Evolutionary conservation across 2,888 invertebrate genomes (phyloP).

Genomic region (Tribolium freemani): DNA sequence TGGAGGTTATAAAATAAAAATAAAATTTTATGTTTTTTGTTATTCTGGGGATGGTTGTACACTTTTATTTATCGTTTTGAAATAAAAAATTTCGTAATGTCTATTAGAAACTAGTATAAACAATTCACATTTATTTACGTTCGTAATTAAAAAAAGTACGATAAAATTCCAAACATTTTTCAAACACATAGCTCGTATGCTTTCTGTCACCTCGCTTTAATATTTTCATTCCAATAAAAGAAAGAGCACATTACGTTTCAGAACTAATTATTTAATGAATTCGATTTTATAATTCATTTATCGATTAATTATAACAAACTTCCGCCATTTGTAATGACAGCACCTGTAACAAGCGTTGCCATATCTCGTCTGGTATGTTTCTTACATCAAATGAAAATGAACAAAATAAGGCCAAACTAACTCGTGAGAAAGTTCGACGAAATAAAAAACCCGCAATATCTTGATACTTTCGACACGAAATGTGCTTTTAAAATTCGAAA

Average conservation of each 20-base stretch:
- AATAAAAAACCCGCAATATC: too few relatives aligned
- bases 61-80: background rate
- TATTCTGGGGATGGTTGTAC: background rate
- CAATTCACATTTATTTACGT: background rate
- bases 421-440: too few relatives aligned
- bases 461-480: too few relatives aligned
- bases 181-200: background rate
- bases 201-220: background rate
- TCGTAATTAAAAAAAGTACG: background rate
- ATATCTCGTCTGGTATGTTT: too few relatives aligned
- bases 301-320: background rate
- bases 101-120: too few relatives aligned
- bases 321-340: background rate
- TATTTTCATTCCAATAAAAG: background rate
- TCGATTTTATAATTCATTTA: background rate
- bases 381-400: too few relatives aligned
- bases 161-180: background rate
- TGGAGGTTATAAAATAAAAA: background rate
- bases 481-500: too few relatives aligned
- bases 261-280: background rate
- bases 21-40: too few relatives aligned
- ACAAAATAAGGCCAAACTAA: too few relatives aligned
- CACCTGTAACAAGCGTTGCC: background rate
- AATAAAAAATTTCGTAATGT: background rate
- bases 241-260: background rate